phyloP scores from a whole-genome alignment of 1,140 invertebrate species.

The Drosophila parabipectinata region DNA sequence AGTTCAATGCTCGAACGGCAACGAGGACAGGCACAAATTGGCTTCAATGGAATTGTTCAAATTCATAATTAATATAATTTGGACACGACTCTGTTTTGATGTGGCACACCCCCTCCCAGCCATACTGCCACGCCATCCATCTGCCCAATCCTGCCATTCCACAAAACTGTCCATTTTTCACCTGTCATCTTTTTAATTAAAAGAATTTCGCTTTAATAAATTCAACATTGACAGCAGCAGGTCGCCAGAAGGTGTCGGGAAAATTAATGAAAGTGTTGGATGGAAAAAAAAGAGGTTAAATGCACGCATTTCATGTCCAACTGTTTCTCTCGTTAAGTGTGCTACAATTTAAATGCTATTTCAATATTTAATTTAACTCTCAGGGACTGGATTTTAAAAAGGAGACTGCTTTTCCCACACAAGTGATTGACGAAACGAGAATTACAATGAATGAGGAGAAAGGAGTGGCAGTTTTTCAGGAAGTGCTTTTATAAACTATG shows the following conservation, averaged over 20 bases:
- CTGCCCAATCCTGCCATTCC: not conserved
- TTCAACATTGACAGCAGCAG: slow-evolving; percentile 69
- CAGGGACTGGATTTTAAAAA: slow-evolving; percentile 8
- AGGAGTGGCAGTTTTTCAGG: slow-evolving; percentile 3
- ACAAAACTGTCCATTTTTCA: slow-evolving; percentile 51
- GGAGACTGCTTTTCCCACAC: slow-evolving; percentile 4
- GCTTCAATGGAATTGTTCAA: slow-evolving; percentile 36
- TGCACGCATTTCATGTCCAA: slow-evolving; percentile 20
- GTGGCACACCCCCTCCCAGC: slow-evolving; percentile 8
- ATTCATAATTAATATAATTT: slow-evolving; percentile 73
- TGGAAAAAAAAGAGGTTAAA: slow-evolving; percentile 16
- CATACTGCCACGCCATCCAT: not conserved
- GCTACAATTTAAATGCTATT: slow-evolving; percentile 57
- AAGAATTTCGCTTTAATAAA: slow-evolving; percentile 75
- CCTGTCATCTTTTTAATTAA: slow-evolving; percentile 74
- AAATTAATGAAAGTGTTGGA: slow-evolving; percentile 48
- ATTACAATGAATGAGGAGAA: not conserved
- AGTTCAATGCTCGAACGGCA: slow-evolving; percentile 64
- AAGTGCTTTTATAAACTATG: too few relatives aligned
- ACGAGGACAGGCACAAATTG: slow-evolving; percentile 45
- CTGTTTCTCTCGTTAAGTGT: slow-evolving; percentile 38
- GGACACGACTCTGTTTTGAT: slow-evolving; percentile 44
- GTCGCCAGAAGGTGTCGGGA: slow-evolving; percentile 45
- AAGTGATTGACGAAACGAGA: not conserved
- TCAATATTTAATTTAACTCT: slow-evolving; percentile 73